These are phyloP conservation scores for Drosophila quadrilineata DNA, from an alignment of 1,140 invertebrate genomes.

Conservation along the genomic window DNA sequence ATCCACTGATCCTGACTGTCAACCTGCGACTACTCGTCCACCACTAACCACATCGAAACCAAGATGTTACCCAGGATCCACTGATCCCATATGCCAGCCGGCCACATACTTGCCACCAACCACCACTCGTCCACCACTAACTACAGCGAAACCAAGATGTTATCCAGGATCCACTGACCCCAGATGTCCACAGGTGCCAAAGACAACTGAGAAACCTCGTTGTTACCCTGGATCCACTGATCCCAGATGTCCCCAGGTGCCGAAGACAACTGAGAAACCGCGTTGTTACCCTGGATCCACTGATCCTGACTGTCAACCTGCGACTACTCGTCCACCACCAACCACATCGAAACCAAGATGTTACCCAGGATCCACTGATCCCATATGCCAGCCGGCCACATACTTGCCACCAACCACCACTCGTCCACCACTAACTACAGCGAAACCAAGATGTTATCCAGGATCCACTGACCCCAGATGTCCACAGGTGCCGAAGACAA, in stretches of 20 bases:
- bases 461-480: slow-evolving; percentile 29
- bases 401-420: too few species aligned
- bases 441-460: neutral
- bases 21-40: too few species aligned
- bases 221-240: slow-evolving; percentile 38
- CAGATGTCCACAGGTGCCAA: neutral
- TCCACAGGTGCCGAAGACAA: slow-evolving; percentile 2
- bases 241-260: neutral
- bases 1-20: slow-evolving; percentile 76
- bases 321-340: neutral
- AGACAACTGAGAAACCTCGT: neutral
- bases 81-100: slow-evolving; percentile 79
- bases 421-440: neutral
- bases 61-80: slow-evolving; percentile 79
- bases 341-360: neutral
- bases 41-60: slow-evolving; percentile 28
- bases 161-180: slow-evolving; percentile 16
- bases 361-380: slow-evolving; percentile 24
- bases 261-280: slow-evolving; percentile 30
- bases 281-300: slow-evolving; percentile 23
- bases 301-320: slow-evolving; percentile 16
- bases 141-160: slow-evolving; percentile 18
- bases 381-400: slow-evolving; percentile 14
- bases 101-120: slow-evolving; percentile 37
- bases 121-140: slow-evolving; percentile 5